Base-by-base conservation (phyloP, 2,888 invertebrate genomes). In the Glaucopsyche alexis region DNA sequence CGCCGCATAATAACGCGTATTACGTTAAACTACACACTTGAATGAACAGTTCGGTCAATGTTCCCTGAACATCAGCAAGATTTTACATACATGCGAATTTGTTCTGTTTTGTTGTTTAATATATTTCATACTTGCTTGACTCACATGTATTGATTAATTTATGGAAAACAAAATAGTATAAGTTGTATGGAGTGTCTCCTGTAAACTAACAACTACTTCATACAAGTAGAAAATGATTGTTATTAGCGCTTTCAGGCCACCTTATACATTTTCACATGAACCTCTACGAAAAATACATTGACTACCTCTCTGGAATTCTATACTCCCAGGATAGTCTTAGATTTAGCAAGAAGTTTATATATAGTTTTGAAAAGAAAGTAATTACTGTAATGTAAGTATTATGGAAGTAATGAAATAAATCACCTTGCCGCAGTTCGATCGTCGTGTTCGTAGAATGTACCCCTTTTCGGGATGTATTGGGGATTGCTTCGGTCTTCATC, bases 371-470 rank as follows among this genome's bases (percentile, higher is more conserved):
- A 40, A 40, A 40, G 3, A 40, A 40, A 40, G 40, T 6, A 40
- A 40, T 40, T 40, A 40, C 40, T 40, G 6, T 6, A 40, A 40
- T 40, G 40, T 40, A 40, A 40, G 40, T 40, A 40, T 40, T 42
- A 42, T 42, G 42, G 0, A 16, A 19, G 19, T 42, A 7, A 42
- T 55, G 2, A 5, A 19, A 19, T 55, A 45, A 71, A 82, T 86
- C 87, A 95, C 95, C 93, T 93, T 70, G 96, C 96, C 29, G 95
- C 95, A 7, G 97, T 97, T 76, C 98, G 93, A 83, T 98, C 98
- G 84, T 99, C 99, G 82, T 99, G 99, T 81, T 99, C 99, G 82
- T 99, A 99, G 87, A 99, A 99, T 0, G 97, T 97, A 0, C 99
- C 99, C 78, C 96, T 94, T 85, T 99, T 98, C 0, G 99, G 99